Evolutionary conservation across 2,113 vertebrate genomes (phyloP), one percentile per base, ranked within the genome.

Genomic region (Trematomus loennbergii): DNA sequence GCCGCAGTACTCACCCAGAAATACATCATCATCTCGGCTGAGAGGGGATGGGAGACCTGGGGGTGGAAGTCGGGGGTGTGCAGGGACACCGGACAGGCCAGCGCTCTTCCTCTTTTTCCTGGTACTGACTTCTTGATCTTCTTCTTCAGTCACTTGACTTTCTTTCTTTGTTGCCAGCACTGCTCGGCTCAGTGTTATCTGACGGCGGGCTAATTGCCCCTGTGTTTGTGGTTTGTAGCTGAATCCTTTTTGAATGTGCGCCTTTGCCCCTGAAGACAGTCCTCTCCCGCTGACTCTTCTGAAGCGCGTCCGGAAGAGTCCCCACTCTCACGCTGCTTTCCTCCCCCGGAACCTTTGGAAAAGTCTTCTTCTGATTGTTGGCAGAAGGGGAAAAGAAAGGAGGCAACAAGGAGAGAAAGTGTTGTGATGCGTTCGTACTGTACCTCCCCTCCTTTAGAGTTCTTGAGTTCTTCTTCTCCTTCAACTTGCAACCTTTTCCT

Each of bases 21-120:
- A 83, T 92, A 92, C 91, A 92, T 92, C 91, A 92, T 92, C 89
- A 92, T 92, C 82, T 87, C 72, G 43, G 77, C 79, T 49, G 86
- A 83, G 82, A 79, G 75, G 76, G 65, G 66, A 50, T 16, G 77
- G 73, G 62, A 80, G 60, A 77, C 66, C 79, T 60, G 70, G 70
- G 77, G 75, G 18, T 79, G 70, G 76, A 80, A 65, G 74, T 84
- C 53, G 33, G 82, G 79, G 79, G 16, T 53, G 53, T 72, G 79
- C 62, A 85, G 74, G 78, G 85, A 81, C 70, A 86, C 73, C 33
- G 22, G 58, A 57, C 64, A 82, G 75, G 83, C 85, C 84, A 50
- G 84, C 9, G 43, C 67, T 76, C 82, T 72, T 81, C 76, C 59
- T 83, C 72, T 73, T 53, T 52, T 6, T 58, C 22, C 65, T 69